Evolutionary conservation across 2,797 vertebrate species (phyloP).

Genomic region (Pangasius mekongensis): DNA sequence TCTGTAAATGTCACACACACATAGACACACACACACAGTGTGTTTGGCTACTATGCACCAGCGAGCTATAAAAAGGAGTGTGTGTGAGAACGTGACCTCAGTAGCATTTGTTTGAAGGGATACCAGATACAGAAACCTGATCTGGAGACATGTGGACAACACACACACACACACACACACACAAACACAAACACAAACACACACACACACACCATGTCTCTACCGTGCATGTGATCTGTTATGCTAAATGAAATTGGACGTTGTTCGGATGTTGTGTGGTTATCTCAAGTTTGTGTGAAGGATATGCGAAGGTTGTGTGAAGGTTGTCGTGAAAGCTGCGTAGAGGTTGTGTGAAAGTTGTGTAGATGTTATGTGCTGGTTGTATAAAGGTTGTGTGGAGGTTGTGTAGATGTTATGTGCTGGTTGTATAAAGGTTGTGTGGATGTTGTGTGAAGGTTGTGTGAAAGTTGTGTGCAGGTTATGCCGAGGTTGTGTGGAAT

Average conservation of each 20-base stretch:
- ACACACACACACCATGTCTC: background rate
- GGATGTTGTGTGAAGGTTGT: background rate
- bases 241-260: background rate
- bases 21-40: background rate
- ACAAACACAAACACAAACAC: background rate
- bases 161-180: background rate
- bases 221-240: background rate
- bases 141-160: background rate
- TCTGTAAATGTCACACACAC: constrained; percentile 47
- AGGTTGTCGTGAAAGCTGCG: too few species aligned
- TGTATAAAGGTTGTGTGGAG: background rate
- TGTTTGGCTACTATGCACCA: constrained; percentile 57
- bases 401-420: background rate
- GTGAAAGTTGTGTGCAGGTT: background rate
- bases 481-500: background rate
- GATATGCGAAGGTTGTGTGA: background rate
- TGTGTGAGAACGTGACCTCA: constrained; percentile 61
- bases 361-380: too few species aligned
- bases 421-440: background rate
- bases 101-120: constrained; percentile 72
- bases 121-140: constrained; percentile 53
- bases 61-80: constrained; percentile 74
- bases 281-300: background rate
- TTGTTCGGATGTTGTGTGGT: background rate
- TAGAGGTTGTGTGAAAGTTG: background rate